phyloP scores from a whole-genome alignment of 2,888 invertebrate species.

The Tholera decimalis region DNA sequence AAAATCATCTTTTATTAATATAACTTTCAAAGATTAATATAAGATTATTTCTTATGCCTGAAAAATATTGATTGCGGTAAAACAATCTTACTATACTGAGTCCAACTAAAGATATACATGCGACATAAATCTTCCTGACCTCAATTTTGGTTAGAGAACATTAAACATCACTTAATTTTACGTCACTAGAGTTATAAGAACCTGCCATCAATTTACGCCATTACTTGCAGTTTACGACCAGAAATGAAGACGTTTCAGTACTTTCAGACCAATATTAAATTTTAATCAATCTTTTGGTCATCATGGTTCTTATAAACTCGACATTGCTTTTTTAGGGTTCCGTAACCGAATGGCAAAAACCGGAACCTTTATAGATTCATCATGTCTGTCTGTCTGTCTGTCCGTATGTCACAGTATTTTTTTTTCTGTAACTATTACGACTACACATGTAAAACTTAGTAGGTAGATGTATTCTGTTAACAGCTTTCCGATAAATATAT shows the following conservation, averaged over 20 bases:
- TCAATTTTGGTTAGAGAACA: slow-evolving; percentile 12
- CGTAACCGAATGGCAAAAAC: no score
- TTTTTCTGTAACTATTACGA: no score
- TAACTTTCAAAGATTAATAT: no score
- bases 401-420: no score
- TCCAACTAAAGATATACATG: background rate
- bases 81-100: background rate
- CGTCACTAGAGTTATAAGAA: slow-evolving; percentile 30
- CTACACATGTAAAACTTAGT: no score
- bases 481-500: no score
- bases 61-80: background rate
- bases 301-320: background rate
- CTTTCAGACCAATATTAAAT: slow-evolving; percentile 25
- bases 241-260: slow-evolving; percentile 38
- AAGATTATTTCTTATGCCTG: no score
- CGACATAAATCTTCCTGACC: background rate
- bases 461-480: no score
- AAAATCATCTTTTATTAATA: no score
- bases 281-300: slow-evolving; percentile 15
- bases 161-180: slow-evolving; percentile 46
- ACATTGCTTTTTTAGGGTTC: no score
- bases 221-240: slow-evolving; percentile 47
- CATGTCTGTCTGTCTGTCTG: no score
- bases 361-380: no score
- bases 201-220: slow-evolving; percentile 35